Conservation (phyloP, 2,888 invertebrate species). For the Crepidodera aurea region DNA sequence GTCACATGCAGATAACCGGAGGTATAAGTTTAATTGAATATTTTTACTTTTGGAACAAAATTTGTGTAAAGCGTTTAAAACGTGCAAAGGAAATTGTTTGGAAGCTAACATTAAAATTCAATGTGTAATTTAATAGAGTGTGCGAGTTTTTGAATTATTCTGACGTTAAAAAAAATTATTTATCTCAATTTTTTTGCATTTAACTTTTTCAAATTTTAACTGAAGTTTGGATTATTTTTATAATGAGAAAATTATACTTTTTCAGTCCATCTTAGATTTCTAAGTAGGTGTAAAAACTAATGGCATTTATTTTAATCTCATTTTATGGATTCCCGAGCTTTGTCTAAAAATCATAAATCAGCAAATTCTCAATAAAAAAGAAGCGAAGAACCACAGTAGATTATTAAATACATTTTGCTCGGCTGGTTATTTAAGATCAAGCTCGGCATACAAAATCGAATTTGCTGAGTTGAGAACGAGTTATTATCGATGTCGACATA, state of each 20-base stretch:
- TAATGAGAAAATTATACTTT: too few species aligned
- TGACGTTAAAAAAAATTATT: too few species aligned
- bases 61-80: too few species aligned
- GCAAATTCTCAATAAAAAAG: background rate
- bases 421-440: conserved; percentile 7
- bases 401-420: conserved; percentile 14
- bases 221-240: too few species aligned
- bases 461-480: conserved; percentile 15
- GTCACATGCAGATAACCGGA: conserved; percentile 4
- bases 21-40: conserved; percentile 10
- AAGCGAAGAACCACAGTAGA: conserved; percentile 1
- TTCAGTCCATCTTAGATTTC: too few species aligned
- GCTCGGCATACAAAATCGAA: conserved; percentile 9
- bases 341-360: background rate
- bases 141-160: too few species aligned
- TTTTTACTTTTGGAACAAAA: background rate
- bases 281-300: background rate
- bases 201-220: too few species aligned
- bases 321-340: background rate
- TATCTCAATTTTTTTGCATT: too few species aligned
- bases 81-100: too few species aligned
- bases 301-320: background rate
- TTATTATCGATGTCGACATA: conserved; percentile 11
- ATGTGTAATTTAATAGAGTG: too few species aligned
- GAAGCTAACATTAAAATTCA: too few species aligned